phyloP scores from a whole-genome alignment of 2,888 invertebrate genomes.

The Drosophila neonasuta region DNA sequence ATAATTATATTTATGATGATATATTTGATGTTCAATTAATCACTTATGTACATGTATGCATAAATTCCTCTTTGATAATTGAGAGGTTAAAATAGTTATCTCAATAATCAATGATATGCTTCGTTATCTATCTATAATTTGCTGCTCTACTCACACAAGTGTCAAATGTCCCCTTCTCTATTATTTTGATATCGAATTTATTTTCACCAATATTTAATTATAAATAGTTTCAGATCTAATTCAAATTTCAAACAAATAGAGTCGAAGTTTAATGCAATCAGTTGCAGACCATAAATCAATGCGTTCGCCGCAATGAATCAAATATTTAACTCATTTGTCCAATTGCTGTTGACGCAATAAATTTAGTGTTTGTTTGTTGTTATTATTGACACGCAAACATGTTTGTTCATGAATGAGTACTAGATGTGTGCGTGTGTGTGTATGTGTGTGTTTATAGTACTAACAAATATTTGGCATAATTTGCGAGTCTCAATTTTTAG shows the following conservation, averaged over 20 bases:
- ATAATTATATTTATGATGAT: too few species aligned
- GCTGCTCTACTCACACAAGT: too few species aligned
- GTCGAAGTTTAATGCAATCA: conserved; percentile 7
- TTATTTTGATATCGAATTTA: neutral
- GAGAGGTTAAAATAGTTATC: too few species aligned
- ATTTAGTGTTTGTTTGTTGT: conserved; percentile 11
- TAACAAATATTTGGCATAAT: conserved; percentile 2
- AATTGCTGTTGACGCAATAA: conserved; percentile 15
- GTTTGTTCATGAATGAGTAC: neutral
- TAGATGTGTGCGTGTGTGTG: neutral
- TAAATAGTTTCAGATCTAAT: neutral
- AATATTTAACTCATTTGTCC: conserved; percentile 18
- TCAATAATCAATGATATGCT: too few species aligned
- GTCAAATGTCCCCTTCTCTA: too few species aligned
- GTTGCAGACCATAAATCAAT: conserved; percentile 11
- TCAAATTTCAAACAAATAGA: neutral
- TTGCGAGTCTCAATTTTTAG: neutral
- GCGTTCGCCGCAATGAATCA: conserved; percentile 15
- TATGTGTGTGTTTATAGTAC: neutral
- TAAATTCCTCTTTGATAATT: too few species aligned
- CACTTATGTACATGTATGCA: too few species aligned
- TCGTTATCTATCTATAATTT: too few species aligned
- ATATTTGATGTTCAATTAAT: too few species aligned
- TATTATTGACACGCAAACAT: conserved; percentile 19
- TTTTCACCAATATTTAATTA: neutral